Base-by-base conservation (phyloP, 2,888 invertebrate genomes). In the Tuberolachnus salignus region DNA sequence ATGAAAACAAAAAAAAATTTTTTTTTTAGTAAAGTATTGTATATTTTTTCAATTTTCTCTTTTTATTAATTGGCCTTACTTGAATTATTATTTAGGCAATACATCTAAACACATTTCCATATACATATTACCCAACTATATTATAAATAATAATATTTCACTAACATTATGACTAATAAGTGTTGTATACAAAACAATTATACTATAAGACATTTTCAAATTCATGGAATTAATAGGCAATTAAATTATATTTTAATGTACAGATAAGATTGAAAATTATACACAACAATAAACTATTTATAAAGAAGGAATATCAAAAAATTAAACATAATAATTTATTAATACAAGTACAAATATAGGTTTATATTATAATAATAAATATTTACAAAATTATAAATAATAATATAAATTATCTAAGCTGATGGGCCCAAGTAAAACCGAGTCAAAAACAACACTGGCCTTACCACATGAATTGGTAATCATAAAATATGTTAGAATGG, bases 131-230 rank as follows among this genome's bases (percentile, higher is more conserved):
- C 26, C 67, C 66, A 67, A 67, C 75, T 67, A 78, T 34, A 34
- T 34, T 34, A 34, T 34, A 34, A 34, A 57, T 11, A 57, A 67
- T 59, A 78, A 55, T 63, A 9, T 78, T 66, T 78, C 53, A 59
- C 75, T 78, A 78, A 49, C 44, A 26, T 11, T 78, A 67, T 78
- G 75, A 78, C 75, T 78, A 78, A 59, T 19, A 57, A 26, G 53
- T 78, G 67, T 78, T 66, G 34, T 55, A 61, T 75, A 66, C 55
- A 75, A 75, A 75, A 75, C 66, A 19, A 66, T 75, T 75, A 51
- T 51, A 23, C 75, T 78, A 78, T 49, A 66, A 75, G 1, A 4
- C 3, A 34, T 34, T 8, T 67, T 61, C 14, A 3, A 73, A 63
- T 26, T 46, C 34, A 63, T 34, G n/a, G 51, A 63, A 73, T 73